A percentile compares a stretch with the other conserved stretches of the same genome.
These are phyloP conservation scores for Callionymus lyra DNA, from an alignment of 2,113 vertebrate genomes.

Conservation along the genomic window DNA sequence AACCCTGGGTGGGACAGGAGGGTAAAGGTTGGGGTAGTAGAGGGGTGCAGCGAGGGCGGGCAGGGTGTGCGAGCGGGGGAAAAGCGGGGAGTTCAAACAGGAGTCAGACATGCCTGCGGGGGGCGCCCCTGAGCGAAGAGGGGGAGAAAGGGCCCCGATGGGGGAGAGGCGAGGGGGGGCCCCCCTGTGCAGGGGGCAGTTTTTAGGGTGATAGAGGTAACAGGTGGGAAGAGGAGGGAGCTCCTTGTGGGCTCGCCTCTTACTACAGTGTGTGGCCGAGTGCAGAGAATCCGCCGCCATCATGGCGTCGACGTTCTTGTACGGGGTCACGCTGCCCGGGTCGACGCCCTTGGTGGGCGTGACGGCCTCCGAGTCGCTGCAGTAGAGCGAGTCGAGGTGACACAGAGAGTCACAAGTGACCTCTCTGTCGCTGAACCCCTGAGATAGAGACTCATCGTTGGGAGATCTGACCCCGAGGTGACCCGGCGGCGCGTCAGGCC, in stretches of 20 bases:
- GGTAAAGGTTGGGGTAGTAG: constrained; percentile 68
- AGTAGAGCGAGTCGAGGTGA: constrained; percentile 54
- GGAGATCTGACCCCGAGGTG: constrained; percentile 23
- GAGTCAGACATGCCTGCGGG: constrained; percentile 64
- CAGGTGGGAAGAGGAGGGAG: constrained; percentile 57
- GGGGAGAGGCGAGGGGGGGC: constrained; percentile 78
- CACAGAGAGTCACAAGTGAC: constrained; percentile 10
- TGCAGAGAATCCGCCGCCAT: constrained; percentile 32
- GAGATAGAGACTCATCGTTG: constrained; percentile 20
- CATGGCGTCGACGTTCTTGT: constrained; percentile 67
- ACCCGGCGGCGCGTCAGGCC: constrained; percentile 9
- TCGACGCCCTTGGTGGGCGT: constrained; percentile 12
- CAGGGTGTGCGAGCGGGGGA: constrained; percentile 79
- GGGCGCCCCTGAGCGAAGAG: constrained; percentile 62
- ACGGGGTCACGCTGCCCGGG: constrained; percentile 58
- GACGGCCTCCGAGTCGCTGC: constrained; percentile 15
- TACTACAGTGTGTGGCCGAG: constrained; percentile 17
- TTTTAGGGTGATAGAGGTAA: constrained; percentile 68
- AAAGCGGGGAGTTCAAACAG: constrained; percentile 76
- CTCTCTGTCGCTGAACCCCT: constrained; percentile 13
- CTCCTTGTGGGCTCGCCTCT: constrained; percentile 35
- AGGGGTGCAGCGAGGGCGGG: constrained; percentile 69
- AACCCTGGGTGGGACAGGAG: constrained; percentile 48
- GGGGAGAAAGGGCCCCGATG: constrained; percentile 79
- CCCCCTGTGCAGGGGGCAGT: constrained; percentile 68